Base-by-base conservation (phyloP, 2,888 invertebrate genomes). In the Caenorhabditis panamensis region DNA sequence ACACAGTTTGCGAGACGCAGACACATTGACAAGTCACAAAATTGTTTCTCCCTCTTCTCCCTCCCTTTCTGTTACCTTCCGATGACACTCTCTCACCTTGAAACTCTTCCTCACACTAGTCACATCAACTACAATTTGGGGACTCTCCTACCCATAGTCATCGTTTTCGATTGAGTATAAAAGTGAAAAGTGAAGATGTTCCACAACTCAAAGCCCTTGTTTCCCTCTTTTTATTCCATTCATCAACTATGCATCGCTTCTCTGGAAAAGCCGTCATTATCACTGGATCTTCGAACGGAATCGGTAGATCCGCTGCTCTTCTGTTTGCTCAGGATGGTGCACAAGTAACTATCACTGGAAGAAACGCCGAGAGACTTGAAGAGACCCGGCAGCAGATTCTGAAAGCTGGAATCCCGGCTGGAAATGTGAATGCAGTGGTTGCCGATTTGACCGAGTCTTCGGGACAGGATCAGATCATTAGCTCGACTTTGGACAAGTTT, bases 281-380 rank as follows among this genome's bases (percentile, higher is more conserved):
- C 36, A 75, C 75, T 36, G 75, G 75, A 47, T 75, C 75, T 22
- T 75, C 67, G 4, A 75, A 67, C 16, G 75, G 75, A 61, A 75
- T 75, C 61, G 67, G 75, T 54, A 59, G 67, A 61, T 61, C 75
- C 5, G 67, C 75, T 13, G 75, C 67, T n/a, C 16, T 75, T 6
- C 59, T 75, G 2, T 62, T 75, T 18, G 66, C 75, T 24, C 18
- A 75, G 54, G 67, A 67, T 18, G 75, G 75, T 4, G 75, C 75
- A 18, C 66, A 75, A 67, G 73, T 75, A 9, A 75, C 75, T 1
- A 67, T 75, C 4, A 75, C 75, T 61, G 75, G 75, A 61, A 64
- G 75, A 61, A 36, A 75, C n/a, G 59, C 66, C 0, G 75, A 75
- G 28, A 62, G 63, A 31, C 59, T 73, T 16, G 64, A 64, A n/a